Conservation (phyloP, 92 coral and sea anemone genomes). For the Phenganax stokvisi region DNA sequence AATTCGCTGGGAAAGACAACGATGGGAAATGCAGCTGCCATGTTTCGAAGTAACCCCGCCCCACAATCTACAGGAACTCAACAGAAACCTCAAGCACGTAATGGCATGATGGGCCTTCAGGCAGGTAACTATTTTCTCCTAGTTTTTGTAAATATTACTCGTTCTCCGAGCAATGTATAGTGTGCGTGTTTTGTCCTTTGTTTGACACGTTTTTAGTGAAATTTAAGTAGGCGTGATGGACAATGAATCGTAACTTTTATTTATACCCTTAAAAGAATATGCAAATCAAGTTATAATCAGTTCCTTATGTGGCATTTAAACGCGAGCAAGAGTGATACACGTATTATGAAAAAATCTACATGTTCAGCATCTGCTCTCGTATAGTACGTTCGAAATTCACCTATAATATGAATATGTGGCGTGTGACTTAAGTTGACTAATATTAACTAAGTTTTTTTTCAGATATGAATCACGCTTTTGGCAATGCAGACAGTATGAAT, state of each 20-base stretch:
- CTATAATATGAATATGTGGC: too few relatives aligned
- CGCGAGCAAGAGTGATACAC: background rate
- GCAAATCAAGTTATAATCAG: too few relatives aligned
- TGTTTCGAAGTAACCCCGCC: conserved; percentile 74
- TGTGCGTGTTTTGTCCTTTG: too few relatives aligned
- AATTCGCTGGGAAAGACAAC: conserved; percentile 84
- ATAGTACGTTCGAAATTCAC: background rate
- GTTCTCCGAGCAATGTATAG: too few relatives aligned
- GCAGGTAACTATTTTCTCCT: conserved; percentile 22
- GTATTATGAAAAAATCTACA: background rate
- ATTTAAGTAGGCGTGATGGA: too few relatives aligned
- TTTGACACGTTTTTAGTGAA: too few relatives aligned
- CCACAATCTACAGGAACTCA: conserved; percentile 60
- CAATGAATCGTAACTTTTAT: too few relatives aligned
- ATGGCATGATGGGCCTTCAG: conserved; percentile 45
- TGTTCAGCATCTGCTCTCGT: background rate
- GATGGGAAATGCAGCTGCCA: conserved; percentile 76
- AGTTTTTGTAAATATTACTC: background rate
- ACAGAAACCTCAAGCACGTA: conserved; percentile 48
- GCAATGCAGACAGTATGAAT: conserved; percentile 22
- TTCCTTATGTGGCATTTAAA: too few relatives aligned
- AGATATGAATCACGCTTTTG: conserved; percentile 14
- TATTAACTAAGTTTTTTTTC: too few relatives aligned
- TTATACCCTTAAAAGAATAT: too few relatives aligned
- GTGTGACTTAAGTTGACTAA: too few relatives aligned